A percentile compares a stretch with the other conserved stretches of the same genome.
Conservation (phyloP, 1,140 invertebrate species). For the Holcopasites calliopsidis region DNA sequence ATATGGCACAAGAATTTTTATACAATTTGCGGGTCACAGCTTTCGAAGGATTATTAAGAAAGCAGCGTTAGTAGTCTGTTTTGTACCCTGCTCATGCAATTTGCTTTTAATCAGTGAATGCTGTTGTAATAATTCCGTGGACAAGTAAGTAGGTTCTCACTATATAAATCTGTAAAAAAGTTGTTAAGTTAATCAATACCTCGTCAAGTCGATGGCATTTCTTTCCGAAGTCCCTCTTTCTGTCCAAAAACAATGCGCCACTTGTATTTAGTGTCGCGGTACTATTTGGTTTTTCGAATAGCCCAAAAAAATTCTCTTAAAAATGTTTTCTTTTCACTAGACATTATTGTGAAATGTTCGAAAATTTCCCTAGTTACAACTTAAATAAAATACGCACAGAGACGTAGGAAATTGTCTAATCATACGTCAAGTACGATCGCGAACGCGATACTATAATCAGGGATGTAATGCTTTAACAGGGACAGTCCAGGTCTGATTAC, state of each 20-base stretch:
- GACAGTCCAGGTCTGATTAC: constrained; percentile 85
- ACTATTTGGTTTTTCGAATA: background rate
- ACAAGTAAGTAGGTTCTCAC: background rate
- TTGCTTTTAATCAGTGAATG: background rate
- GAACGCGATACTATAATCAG: constrained; percentile 17
- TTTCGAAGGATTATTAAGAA: no score
- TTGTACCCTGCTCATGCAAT: background rate
- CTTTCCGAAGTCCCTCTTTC: background rate
- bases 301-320: background rate
- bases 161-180: background rate
- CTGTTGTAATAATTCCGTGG: background rate
- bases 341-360: no score
- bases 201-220: background rate
- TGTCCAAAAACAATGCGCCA: background rate
- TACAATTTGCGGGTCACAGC: no score
- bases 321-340: background rate
- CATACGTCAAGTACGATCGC: background rate
- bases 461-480: constrained; percentile 78
- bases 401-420: background rate
- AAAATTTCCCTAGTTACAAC: background rate
- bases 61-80: no score
- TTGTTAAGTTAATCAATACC: background rate
- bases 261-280: background rate
- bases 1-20: no score
- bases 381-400: background rate